Conservation (phyloP, 2,797 vertebrate genomes). For the Lepus oiostolus region DNA sequence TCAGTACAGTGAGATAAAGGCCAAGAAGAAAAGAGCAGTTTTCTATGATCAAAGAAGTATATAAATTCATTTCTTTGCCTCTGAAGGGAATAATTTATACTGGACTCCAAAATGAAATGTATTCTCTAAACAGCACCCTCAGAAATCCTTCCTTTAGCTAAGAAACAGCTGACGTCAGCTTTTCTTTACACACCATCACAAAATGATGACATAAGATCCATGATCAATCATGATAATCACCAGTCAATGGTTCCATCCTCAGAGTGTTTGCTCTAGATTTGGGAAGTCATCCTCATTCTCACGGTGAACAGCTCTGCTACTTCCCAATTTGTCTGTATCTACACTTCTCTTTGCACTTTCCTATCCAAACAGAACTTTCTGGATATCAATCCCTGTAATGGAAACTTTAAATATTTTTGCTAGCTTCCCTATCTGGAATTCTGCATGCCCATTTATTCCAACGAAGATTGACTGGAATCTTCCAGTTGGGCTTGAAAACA, state of each 20-base stretch:
- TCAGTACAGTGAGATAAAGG: not conserved
- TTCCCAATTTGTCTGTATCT: not conserved
- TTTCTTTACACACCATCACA: not conserved
- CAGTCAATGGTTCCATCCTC: not conserved
- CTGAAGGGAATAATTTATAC: not conserved
- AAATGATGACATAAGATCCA: not conserved
- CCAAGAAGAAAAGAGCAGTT: not conserved
- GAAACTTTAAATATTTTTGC: not conserved
- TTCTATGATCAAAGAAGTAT: not conserved
- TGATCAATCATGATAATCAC: not conserved
- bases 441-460: not conserved
- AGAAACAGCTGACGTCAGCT: not conserved
- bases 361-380: not conserved
- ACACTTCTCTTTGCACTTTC: constrained; percentile 11
- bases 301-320: not conserved
- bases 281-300: not conserved
- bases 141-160: not conserved
- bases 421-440: not conserved
- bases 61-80: not conserved
- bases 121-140: not conserved
- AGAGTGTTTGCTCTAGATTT: not conserved
- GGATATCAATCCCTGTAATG: not conserved
- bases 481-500: not conserved
- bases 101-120: not conserved
- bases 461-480: not conserved